A percentile compares a stretch with the other conserved stretches of the same genome.
These are phyloP conservation scores for Epinotia ramella DNA, from an alignment of 2,888 invertebrate species.

Conservation along the genomic window DNA sequence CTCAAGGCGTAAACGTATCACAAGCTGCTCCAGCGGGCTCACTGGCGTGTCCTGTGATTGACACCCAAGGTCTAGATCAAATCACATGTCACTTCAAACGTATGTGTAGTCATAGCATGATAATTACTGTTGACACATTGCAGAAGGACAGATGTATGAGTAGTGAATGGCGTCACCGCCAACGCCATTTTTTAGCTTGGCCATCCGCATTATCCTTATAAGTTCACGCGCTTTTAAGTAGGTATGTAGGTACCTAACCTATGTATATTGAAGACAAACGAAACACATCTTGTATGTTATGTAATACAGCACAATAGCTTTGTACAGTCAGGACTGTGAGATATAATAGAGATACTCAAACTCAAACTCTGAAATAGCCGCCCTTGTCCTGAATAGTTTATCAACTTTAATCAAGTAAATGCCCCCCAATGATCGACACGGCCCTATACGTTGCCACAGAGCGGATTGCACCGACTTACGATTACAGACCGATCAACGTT, in stretches of 20 bases:
- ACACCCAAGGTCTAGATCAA: slow-evolving; percentile 33
- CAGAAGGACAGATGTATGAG: slow-evolving; percentile 16
- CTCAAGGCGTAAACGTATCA: not conserved
- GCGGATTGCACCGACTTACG: too few species aligned
- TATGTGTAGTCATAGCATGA: slow-evolving; percentile 13
- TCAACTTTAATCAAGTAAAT: too few species aligned
- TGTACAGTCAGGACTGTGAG: too few species aligned
- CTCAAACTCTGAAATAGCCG: too few species aligned
- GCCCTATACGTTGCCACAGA: too few species aligned
- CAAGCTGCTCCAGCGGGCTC: not conserved
- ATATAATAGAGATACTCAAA: too few species aligned
- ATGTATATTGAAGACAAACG: not conserved
- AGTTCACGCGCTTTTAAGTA: not conserved
- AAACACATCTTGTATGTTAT: too few species aligned
- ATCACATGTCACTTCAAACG: slow-evolving; percentile 20
- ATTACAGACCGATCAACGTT: too few species aligned
- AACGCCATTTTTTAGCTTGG: slow-evolving; percentile 55
- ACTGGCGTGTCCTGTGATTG: slow-evolving; percentile 9
- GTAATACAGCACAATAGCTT: too few species aligned
- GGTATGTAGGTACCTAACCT: not conserved
- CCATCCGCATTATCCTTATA: slow-evolving; percentile 34
- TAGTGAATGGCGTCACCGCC: slow-evolving; percentile 53
- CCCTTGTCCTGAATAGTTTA: too few species aligned
- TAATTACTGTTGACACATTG: slow-evolving; percentile 27
- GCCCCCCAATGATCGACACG: too few species aligned